These are phyloP conservation scores for Mythimna ferrago DNA, from an alignment of 2,888 invertebrate genomes.

Conservation along the genomic window DNA sequence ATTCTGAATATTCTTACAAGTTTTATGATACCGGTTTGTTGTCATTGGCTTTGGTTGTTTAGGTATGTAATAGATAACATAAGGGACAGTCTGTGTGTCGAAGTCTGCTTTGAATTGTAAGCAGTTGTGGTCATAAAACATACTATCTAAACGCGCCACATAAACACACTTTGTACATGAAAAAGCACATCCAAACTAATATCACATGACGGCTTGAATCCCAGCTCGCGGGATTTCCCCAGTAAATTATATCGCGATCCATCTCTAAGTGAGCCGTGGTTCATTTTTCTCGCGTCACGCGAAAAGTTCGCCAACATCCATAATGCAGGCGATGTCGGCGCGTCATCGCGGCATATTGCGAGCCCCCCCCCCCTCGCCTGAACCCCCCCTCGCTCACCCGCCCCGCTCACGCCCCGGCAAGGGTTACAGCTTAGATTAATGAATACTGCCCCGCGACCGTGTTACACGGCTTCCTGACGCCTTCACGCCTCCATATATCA, in stretches of 20 bases:
- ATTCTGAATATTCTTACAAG: conserved; percentile 45
- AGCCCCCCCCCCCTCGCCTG: conserved; percentile 56
- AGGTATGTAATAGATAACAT: too few relatives aligned
- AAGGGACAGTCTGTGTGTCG: background rate
- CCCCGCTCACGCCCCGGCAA: conserved; percentile 67
- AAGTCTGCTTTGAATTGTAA: background rate
- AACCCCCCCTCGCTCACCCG: conserved; percentile 39
- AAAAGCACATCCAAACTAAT: conserved; percentile 31
- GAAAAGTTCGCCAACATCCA: conserved; percentile 86
- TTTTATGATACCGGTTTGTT: conserved; percentile 1
- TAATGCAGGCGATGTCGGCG: conserved; percentile 89
- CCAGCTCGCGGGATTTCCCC: conserved; percentile 57
- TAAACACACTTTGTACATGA: background rate
- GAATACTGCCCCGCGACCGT: conserved; percentile 70
- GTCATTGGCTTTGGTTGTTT: background rate
- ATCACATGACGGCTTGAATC: conserved; percentile 36
- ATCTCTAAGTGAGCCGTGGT: conserved; percentile 80
- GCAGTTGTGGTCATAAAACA: background rate
- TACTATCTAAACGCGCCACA: background rate
- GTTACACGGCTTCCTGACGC: conserved; percentile 63
- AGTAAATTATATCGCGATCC: conserved; percentile 85
- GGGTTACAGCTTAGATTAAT: conserved; percentile 84
- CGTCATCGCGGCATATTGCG: conserved; percentile 88
- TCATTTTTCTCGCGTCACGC: conserved; percentile 90
- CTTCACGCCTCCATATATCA: conserved; percentile 67